Base-by-base conservation (phyloP, 2,888 invertebrate species). In the Nymphalis c-album region DNA sequence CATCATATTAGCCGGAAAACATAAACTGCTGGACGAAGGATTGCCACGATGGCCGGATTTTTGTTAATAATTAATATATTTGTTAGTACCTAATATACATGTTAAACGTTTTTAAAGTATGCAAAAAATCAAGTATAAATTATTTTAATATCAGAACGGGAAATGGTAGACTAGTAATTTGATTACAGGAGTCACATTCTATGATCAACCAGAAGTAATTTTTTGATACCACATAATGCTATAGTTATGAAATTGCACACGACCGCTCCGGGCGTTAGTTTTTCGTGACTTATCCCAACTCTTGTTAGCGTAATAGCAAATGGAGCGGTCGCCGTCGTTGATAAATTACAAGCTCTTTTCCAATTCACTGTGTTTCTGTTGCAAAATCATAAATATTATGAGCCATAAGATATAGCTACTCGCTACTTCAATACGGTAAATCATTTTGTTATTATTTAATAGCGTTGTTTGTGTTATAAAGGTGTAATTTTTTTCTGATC, bases 221-320 rank as follows among this genome's bases (percentile, higher is more conserved):
- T 57, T 57, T 57, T 10, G 2, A 55, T 31, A 31, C 10, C n/a
- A 57, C 57, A 57, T 57, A 62, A 66, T 61, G 57, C 40, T 26
- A 40, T 18, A 46, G 62, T 59, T 63, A 26, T 59, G 51, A 40
- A 59, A 64, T 61, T 57, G 60, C 68, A 69, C 69, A 69, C 67
- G 71, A 71, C 65, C 67, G 77, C 82, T 77, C 60, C 57, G 62
- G 78, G 83, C 80, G 73, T 76, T 74, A 68, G 76, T 79, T 80
- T 79, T 80, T 80, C 83, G 82, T 84, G 82, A 82, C 79, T 79
- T 76, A 79, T 75, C 77, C 70, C 61, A 63, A 50, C 61, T 60
- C 64, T 63, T 47, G 71, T 67, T 72, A 69, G 48, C 63, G 59
- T 67, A 67, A 71, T 59, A 45, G 63, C 63, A 63, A 66, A 69